Base-by-base conservation (phyloP, 2,113 vertebrate species). In the Ellobius talpinus region DNA sequence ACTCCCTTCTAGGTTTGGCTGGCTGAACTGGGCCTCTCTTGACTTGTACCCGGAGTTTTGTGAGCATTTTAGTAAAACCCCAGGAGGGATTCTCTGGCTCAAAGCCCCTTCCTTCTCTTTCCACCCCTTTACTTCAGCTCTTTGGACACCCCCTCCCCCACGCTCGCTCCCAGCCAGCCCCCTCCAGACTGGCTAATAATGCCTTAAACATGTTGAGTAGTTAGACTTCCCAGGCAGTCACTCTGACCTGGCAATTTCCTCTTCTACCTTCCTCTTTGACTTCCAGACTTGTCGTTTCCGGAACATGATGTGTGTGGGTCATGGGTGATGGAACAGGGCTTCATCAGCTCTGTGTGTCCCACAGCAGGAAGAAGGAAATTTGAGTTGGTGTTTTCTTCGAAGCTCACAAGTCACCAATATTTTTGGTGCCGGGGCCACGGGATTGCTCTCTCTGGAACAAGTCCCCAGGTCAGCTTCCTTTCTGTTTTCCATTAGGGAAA, bases 381-480 rank as follows among this genome's bases (percentile, higher is more conserved):
- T 84, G 68, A 94, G 70, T 26, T 93, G 55, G 91, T 93, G 50
- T 97, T 98, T 98, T 93, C 97, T 98, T 98, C 92, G 77, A 81
- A 63, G 66, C 68, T 94, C 94, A 79, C 79, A 96, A 97, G 93
- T 76, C 61, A 7, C 39, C 6, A 1, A 84, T 93, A 19, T 58
- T 58, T 87, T 85, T 39, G 72, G 31, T 87, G 50, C 88, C 26
- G 45, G 50, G 86, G 36, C 42, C 58, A 23, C 17, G 55, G 87
- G 73, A 42, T 94, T 33, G 78, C 87, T 89, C 90, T 93, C 76
- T 87, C 63, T 79, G 45, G 47, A 65, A 0, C 24, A 23, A 50
- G 23, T 47, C 63, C 47, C 92, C 10, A 14, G 31, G 68, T n/a
- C 21, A 10, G 16, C 88, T 95, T 81, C 33, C 68, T 76, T 87